These are phyloP conservation scores for Scaptodrosophila lebanonensis DNA, from an alignment of 1,140 invertebrate species.

Conservation along the genomic window DNA sequence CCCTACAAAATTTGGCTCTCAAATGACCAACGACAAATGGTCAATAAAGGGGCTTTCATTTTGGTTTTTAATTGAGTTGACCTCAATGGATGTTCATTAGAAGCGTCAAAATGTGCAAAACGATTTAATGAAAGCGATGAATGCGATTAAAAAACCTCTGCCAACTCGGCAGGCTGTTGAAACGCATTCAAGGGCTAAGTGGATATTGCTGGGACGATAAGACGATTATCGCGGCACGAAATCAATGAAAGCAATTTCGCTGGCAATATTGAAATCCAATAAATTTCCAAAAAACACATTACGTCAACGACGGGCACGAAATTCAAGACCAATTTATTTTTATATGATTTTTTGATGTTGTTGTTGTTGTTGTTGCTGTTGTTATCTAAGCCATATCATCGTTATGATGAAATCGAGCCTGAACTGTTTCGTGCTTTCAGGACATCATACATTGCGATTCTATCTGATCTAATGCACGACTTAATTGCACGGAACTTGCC, in stretches of 20 bases:
- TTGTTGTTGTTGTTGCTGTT: too few species aligned
- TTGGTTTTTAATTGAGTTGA: slow-evolving; percentile 8
- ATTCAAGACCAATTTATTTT: slow-evolving; percentile 62
- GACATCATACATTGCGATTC: slow-evolving; percentile 28
- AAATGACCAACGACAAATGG: too few species aligned
- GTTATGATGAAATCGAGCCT: slow-evolving; percentile 62
- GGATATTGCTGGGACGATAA: slow-evolving; percentile 15
- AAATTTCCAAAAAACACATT: slow-evolving; percentile 33
- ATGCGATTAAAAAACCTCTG: too few species aligned
- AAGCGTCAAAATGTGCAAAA: slow-evolving; percentile 11
- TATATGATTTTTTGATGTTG: slow-evolving; percentile 60
- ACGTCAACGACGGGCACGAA: background rate
- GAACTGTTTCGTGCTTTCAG: slow-evolving; percentile 29
- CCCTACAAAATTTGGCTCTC: too few species aligned
- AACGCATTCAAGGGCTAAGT: slow-evolving; percentile 25
- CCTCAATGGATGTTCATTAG: background rate
- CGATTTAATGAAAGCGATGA: background rate
- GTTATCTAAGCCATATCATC: slow-evolving; percentile 50
- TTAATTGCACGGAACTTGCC: slow-evolving; percentile 62
- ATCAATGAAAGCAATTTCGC: slow-evolving; percentile 40
- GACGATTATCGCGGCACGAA: slow-evolving; percentile 37
- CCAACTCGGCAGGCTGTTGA: too few species aligned
- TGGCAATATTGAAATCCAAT: slow-evolving; percentile 34
- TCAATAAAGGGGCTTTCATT: too few species aligned
- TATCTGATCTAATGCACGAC: slow-evolving; percentile 39